Evolutionary conservation across 2,797 vertebrate genomes (phyloP), one percentile per base, ranked within the genome.

Genomic region (Trachops cirrhosus): DNA sequence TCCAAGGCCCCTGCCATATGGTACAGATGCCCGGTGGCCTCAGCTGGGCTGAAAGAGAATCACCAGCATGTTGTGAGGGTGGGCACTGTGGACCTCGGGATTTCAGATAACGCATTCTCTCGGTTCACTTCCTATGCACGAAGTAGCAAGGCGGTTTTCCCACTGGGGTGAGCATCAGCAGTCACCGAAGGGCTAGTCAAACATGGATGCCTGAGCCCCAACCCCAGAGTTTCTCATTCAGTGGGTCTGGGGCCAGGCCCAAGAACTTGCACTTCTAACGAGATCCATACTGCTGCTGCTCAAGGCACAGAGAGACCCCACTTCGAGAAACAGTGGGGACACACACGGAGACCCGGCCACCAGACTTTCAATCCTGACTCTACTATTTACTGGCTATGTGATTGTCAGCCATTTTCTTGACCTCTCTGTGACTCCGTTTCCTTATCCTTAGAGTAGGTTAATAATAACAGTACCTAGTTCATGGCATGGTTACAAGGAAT

Each of bases 51-150:
- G 34, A 68, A 73, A 68, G 22, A 70, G 44, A 41, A 22, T n/a
- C 15, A 7, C 22, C 34, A 29, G 71, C 48, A 10, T 0, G 0
- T 5, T 24, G 32, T 11, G 8, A 29, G 14, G 39, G 19, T 12
- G 10, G 26, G 19, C 12, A 9, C 26, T 26, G 22, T 62, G 32
- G 59, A 88, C 73, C 41, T 29, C 3, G 0, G 82, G 44, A 34
- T 80, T 52, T 85, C 1, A 86, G 92, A 12, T 41, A 3, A 21
- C 2, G 6, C 37, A 3, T 41, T 50, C 8, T 41, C 39, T 68
- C n/a, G n/a, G 1, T 44, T 44, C 39, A 37, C 62, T 73, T 18
- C 68, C 24, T 16, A 0, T 1, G 12, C 26, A 0, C 2, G 5
- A 24, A 39, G 12, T 6, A 19, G 29, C 15, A 44, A 32, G 39